Conservation (phyloP, 2,888 invertebrate species). For the Lepidocyrtinus sp. region DNA sequence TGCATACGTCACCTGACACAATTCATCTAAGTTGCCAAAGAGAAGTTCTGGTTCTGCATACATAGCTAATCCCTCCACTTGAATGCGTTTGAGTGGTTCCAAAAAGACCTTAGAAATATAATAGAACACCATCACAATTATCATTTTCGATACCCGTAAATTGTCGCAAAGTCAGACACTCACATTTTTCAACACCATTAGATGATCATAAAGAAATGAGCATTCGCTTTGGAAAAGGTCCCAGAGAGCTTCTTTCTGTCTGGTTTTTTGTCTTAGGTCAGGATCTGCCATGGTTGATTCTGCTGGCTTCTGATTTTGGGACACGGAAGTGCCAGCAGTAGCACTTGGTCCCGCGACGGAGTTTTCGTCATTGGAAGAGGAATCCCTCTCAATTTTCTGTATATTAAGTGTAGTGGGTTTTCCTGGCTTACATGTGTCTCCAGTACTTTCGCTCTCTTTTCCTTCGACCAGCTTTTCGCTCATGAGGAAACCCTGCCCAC, state of each 20-base stretch:
- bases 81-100: conserved; percentile 78
- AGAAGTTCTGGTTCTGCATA: conserved; percentile 78
- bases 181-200: conserved; percentile 78
- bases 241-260: conserved; percentile 76
- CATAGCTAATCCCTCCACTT: conserved; percentile 79
- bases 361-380: conserved; percentile 28
- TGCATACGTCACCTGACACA: conserved; percentile 77
- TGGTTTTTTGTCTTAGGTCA: conserved; percentile 64
- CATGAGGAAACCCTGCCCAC: conserved; percentile 63
- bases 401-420: conserved; percentile 57
- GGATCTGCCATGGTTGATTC: conserved; percentile 61
- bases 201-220: conserved; percentile 77
- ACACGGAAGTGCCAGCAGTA: conserved; percentile 41
- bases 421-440: not conserved
- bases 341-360: conserved; percentile 33
- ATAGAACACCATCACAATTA: too few species aligned
- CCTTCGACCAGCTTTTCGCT: conserved; percentile 66
- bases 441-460: conserved; percentile 48
- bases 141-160: not conserved
- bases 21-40: conserved; percentile 78
- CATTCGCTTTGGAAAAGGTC: conserved; percentile 78
- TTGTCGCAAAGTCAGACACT: conserved; percentile 68
- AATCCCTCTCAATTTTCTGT: conserved; percentile 68
- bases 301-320: conserved; percentile 50
- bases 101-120: conserved; percentile 79